phyloP scores from a whole-genome alignment of 1,140 invertebrate species.

The Pristionchus pacificus region DNA sequence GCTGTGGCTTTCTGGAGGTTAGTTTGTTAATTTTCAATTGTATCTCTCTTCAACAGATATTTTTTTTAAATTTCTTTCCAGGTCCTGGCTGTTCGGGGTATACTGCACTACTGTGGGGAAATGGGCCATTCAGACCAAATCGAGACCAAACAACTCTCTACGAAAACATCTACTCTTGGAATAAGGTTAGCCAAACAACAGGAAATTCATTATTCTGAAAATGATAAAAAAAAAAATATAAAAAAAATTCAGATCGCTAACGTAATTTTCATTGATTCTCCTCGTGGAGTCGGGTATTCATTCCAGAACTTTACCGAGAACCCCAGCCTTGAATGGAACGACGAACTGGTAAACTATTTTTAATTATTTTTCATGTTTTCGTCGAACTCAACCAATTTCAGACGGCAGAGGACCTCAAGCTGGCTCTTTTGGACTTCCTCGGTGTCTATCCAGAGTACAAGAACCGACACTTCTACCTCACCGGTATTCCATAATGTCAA shows the following conservation, averaged over 20 bases:
- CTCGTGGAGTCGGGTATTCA: conserved; percentile 64
- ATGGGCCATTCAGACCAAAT: conserved; percentile 61
- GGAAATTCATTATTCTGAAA: conserved; percentile 58
- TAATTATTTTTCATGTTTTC: no score
- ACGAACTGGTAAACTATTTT: no score
- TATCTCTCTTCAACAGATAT: not conserved
- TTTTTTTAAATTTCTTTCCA: no score
- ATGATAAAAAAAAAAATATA: no score
- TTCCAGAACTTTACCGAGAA: conserved; percentile 57
- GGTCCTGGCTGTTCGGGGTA: conserved; percentile 62
- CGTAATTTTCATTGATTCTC: conserved; percentile 66
- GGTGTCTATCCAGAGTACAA: conserved; percentile 62
- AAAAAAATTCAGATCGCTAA: conserved; percentile 61
- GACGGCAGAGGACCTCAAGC: conserved; percentile 21
- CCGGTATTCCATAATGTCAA: no score
- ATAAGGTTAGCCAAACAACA: conserved; percentile 58
- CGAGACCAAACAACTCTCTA: conserved; percentile 58
- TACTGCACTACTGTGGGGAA: conserved; percentile 62
- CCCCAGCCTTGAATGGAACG: conserved; percentile 60
- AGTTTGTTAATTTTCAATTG: no score
- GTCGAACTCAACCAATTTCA: not conserved
- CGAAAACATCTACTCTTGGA: conserved; percentile 48
- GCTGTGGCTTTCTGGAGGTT: conserved; percentile 65
- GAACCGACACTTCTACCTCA: conserved; percentile 59
- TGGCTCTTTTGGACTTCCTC: conserved; percentile 61